Evolutionary conservation across 2,888 invertebrate species (phyloP).

Genomic region (Pseudococcus longispinus): DNA sequence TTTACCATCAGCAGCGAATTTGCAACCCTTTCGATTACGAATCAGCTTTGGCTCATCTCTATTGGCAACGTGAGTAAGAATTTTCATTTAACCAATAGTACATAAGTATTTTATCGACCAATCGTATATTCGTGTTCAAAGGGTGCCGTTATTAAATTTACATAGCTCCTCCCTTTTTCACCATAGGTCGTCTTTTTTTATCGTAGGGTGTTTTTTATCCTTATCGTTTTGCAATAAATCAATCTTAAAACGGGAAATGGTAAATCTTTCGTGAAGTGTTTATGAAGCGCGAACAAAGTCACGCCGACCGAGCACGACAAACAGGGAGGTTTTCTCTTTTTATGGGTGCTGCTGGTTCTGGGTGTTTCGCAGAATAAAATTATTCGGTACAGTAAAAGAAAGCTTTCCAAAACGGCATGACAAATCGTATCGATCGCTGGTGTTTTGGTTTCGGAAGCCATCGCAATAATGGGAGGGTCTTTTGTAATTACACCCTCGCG

Average conservation of each 20-base stretch:
- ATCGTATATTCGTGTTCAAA: not conserved
- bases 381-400: not conserved
- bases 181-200: not conserved
- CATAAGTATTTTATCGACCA: not conserved
- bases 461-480: constrained; percentile 32
- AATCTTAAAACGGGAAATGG: not conserved
- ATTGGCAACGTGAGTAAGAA: not conserved
- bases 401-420: not conserved
- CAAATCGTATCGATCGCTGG: not conserved
- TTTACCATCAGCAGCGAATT: not conserved
- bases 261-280: constrained; percentile 6
- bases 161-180: not conserved
- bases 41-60: not conserved
- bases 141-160: not conserved
- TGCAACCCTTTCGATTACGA: not conserved
- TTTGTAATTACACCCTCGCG: constrained; percentile 15
- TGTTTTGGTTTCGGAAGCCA: not conserved
- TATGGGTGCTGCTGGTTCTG: not conserved
- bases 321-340: not conserved
- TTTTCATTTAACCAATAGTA: not conserved
- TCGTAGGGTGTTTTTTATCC: not conserved
- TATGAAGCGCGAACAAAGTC: not conserved
- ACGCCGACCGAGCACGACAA: not conserved
- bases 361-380: not conserved
- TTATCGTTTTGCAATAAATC: not conserved